These are phyloP conservation scores for Platysteira castanea DNA, from an alignment of 2,113 vertebrate genomes.

Conservation along the genomic window DNA sequence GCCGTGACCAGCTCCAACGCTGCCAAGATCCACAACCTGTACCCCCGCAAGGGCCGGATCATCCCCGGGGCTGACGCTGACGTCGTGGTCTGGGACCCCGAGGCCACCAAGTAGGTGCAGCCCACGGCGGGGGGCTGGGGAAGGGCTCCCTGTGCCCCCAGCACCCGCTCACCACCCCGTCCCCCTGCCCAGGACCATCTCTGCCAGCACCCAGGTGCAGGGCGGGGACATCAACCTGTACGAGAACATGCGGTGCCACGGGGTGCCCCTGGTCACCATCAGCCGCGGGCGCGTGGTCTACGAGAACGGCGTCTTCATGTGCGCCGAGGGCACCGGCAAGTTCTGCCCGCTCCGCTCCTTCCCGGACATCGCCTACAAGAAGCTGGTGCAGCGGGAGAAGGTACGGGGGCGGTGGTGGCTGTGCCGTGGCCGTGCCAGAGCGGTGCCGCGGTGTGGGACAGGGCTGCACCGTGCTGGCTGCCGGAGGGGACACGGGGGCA, in stretches of 20 bases:
- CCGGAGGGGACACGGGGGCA: neutral
- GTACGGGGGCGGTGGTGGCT: neutral
- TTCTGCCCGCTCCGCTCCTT: constrained; percentile 93
- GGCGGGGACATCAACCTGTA: constrained; percentile 93
- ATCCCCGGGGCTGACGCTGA: constrained; percentile 93
- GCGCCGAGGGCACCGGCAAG: constrained; percentile 91
- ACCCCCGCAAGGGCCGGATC: constrained; percentile 93
- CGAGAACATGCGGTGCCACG: constrained; percentile 92
- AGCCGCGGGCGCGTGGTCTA: constrained; percentile 93
- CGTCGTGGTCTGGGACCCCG: constrained; percentile 95
- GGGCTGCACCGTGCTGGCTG: neutral
- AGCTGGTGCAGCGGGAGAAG: constrained; percentile 97
- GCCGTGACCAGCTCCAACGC: constrained; percentile 95
- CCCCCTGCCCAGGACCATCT: constrained; percentile 80
- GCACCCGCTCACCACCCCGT: accelerated
- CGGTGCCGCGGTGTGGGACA: accelerated
- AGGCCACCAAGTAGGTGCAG: constrained; percentile 85
- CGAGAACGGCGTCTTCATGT: constrained; percentile 94
- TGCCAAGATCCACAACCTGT: constrained; percentile 96
- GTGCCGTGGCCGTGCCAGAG: accelerated
- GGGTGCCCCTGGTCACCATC: constrained; percentile 92
- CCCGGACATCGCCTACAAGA: constrained; percentile 95
- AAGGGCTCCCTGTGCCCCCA: accelerated
- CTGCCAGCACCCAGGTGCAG: constrained; percentile 90
- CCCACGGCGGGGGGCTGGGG: accelerated